Conservation (phyloP, 1,140 invertebrate genomes). For the Lordiphosa collinella region DNA sequence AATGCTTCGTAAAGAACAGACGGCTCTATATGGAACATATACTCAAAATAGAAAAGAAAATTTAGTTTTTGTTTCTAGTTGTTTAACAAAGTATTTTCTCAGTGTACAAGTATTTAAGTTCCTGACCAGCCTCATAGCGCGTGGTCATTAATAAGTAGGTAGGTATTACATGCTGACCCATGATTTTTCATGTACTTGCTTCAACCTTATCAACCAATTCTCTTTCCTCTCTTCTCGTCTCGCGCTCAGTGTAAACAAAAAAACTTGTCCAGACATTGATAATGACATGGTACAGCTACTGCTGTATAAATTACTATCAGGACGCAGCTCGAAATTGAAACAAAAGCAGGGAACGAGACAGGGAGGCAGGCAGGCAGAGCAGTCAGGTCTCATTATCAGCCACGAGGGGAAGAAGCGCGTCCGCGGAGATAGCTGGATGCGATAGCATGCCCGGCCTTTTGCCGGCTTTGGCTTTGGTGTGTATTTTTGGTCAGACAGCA, state of each 20-base stretch:
- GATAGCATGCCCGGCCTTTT: conserved; percentile 55
- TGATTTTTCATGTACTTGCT: neutral
- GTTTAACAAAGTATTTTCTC: too few species aligned
- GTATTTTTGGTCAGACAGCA: conserved; percentile 43
- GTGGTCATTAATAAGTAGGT: too few species aligned
- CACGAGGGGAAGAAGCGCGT: neutral
- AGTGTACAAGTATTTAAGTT: too few species aligned
- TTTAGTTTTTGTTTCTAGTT: too few species aligned
- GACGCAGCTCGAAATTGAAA: conserved; percentile 18
- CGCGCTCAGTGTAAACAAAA: conserved; percentile 10
- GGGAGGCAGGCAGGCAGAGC: conserved; percentile 1
- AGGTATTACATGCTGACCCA: too few species aligned
- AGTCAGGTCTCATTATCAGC: conserved; percentile 34
- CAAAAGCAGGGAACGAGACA: conserved; percentile 9
- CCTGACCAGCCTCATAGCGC: too few species aligned
- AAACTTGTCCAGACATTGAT: conserved; percentile 47
- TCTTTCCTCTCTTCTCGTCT: neutral
- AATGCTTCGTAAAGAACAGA: too few species aligned
- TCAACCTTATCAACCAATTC: neutral
- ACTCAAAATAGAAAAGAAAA: too few species aligned
- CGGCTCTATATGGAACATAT: too few species aligned
- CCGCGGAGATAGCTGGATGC: conserved; percentile 34
- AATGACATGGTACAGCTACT: conserved; percentile 62
- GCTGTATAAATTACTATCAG: conserved; percentile 73
- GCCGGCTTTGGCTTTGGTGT: conserved; percentile 19